Conservation (phyloP, 2,113 vertebrate genomes). For the Dendrocopos noguchii region DNA sequence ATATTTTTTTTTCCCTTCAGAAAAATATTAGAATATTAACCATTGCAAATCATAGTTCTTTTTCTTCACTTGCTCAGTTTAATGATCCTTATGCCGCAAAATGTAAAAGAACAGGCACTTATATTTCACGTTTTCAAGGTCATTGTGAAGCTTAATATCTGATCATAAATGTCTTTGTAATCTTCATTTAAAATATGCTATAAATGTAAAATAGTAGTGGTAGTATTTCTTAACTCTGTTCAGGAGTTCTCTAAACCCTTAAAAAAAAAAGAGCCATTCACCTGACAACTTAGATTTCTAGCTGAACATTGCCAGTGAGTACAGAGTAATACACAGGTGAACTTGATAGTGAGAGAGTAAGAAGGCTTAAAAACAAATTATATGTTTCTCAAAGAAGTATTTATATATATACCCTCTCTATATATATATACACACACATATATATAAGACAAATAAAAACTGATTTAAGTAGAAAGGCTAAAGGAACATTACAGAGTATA, state of each 20-base stretch:
- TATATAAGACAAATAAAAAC: neutral
- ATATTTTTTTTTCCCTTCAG: neutral
- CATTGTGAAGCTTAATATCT: neutral
- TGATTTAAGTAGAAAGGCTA: neutral
- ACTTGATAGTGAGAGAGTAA: neutral
- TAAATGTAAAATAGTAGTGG: neutral
- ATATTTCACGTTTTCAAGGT: constrained; percentile 1
- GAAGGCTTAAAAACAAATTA: neutral
- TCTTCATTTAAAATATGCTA: neutral
- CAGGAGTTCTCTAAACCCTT: neutral
- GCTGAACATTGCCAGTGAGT: neutral
- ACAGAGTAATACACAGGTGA: neutral
- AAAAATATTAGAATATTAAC: neutral
- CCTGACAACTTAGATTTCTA: neutral
- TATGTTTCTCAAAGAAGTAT: neutral
- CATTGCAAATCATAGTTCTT: neutral
- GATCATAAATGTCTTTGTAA: neutral
- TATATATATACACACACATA: too few species aligned
- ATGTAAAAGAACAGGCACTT: neutral
- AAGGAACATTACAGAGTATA: neutral
- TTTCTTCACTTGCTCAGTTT: neutral
- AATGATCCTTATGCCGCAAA: neutral
- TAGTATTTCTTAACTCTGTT: neutral
- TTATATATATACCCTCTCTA: neutral
- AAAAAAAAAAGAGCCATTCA: neutral